Evolutionary conservation across 2,797 vertebrate species (phyloP), one percentile per base, ranked within the genome.

Genomic region (Darevskia mixta): DNA sequence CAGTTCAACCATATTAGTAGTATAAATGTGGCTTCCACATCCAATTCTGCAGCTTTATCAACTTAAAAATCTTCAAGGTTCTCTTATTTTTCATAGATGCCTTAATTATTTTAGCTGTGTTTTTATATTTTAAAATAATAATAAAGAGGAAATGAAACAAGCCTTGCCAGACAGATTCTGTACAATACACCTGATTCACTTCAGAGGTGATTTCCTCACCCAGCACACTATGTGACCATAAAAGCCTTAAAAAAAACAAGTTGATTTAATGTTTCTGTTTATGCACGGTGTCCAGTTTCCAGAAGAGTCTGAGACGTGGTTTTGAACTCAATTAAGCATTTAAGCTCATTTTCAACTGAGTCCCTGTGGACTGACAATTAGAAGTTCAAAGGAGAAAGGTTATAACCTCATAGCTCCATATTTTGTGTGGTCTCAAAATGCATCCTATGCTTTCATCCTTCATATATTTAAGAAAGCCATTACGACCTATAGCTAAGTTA

Each of bases 261-360:
- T 88, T 95, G 94, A 96, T 96, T 96, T 96, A 95, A 95, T 15
- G 89, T 95, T 96, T 96, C 95, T 97, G 95, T 97, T 97, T 97
- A 97, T 96, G 95, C 92, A 92, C 25, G 94, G 96, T 97, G 92
- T 96, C 94, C 93, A 88, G 66, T 97, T 97, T 97, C 97, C 94
- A 97, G 88, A 95, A 93, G 79, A 95, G 95, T 90, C 91, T 94
- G 92, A 92, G 91, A 92, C 91, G 95, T 92, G 95, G 93, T 96
- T 97, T 97, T 94, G 96, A 97, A 97, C 94, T 95, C 95, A 97
- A 91, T 95, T 97, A 96, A 97, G 95, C 93, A 96, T 96, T 97
- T 96, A 96, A 96, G 95, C 95, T 96, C 95, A 97, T 96, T 97
- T 97, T 97, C 95, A 94, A 95, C 95, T 96, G 92, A 72, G 92